Base-by-base conservation (phyloP, 2,797 vertebrate species). In the Leptodactylus fallax region DNA sequence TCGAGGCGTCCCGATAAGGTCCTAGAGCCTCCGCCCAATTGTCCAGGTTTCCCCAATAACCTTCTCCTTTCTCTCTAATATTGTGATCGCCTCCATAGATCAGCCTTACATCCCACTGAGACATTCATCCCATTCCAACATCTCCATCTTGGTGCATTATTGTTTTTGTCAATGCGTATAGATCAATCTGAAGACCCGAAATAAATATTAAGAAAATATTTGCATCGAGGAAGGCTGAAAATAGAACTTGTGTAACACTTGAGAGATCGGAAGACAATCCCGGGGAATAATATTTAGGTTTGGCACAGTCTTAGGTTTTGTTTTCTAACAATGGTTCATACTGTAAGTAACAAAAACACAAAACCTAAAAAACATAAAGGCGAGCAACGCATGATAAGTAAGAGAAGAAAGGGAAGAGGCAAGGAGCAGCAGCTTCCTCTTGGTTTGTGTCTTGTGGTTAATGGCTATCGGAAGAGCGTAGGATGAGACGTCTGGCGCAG, bases 181-280 rank as follows among this genome's bases (percentile, higher is more conserved):
- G 1, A 3, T 45, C 36, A 45, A 49, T 19, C 3, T 12, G n/a
- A 74, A 21, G n/a, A 74, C 17, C 14, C 7, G 6, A 16, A 45
- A 71, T 4, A 36, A 17, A 25, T 17, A 79, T 16, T 55, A 25
- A n/a, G 49, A 51, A 61, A 53, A 83, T 85, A 81, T 81, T 74
- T 81, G 63, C 12, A 23, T 65, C 71, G 56, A 23, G 56, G 27
- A 71, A 85, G 23, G 23, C 71, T 76, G 47, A 81, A 45, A 85
- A 85, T 74, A 88, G 45, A 53, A 74, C 51, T 27, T 60, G 72
- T 74, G 53, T 81, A 49, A 85, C 87, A 76, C 67, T 55, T 6
- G 7, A 47, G 45, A 53, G 76, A 79, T 85, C 49, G 82, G 83
- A 85, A 81, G 67, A 85, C 87, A 88, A 81, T 88, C 83, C 87